phyloP scores from a whole-genome alignment of 2,888 invertebrate genomes.

The Fabriciana adippe region DNA sequence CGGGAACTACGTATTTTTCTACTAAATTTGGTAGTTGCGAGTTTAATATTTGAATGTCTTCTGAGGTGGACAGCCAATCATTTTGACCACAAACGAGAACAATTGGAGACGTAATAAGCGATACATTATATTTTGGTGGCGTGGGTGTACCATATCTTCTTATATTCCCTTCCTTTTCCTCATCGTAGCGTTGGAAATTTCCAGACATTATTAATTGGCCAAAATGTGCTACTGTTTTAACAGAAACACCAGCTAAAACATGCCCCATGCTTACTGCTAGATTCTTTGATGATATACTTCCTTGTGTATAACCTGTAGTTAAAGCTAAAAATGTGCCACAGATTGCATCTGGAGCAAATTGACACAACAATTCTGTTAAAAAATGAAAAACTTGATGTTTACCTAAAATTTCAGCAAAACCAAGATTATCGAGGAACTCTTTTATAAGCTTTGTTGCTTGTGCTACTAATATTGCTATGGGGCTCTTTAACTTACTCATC shows the following conservation, averaged over 20 bases:
- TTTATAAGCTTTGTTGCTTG: conserved; percentile 48
- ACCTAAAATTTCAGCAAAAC: conserved; percentile 85
- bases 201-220: conserved; percentile 71
- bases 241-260: conserved; percentile 79
- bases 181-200: conserved; percentile 65
- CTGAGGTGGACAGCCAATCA: conserved; percentile 84
- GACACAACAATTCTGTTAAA: conserved; percentile 60
- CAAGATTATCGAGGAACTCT: conserved; percentile 62
- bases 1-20: conserved; percentile 82
- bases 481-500: conserved; percentile 70
- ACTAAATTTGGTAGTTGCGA: conserved; percentile 80
- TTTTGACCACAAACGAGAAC: conserved; percentile 68
- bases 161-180: conserved; percentile 60
- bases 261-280: conserved; percentile 79
- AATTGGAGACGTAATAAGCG: conserved; percentile 60
- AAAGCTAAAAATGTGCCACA: conserved; percentile 82
- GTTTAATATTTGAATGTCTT: conserved; percentile 80
- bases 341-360: conserved; percentile 65
- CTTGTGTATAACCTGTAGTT: conserved; percentile 80
- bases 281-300: conserved; percentile 77
- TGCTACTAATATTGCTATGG: conserved; percentile 49
- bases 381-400: conserved; percentile 68
- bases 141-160: conserved; percentile 56
- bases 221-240: conserved; percentile 73
- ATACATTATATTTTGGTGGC: conserved; percentile 67